These are phyloP conservation scores for Apostichopus parvimensis DNA, from an alignment of 35 echinoderm and acorn worm genomes.

Conservation along the genomic window DNA sequence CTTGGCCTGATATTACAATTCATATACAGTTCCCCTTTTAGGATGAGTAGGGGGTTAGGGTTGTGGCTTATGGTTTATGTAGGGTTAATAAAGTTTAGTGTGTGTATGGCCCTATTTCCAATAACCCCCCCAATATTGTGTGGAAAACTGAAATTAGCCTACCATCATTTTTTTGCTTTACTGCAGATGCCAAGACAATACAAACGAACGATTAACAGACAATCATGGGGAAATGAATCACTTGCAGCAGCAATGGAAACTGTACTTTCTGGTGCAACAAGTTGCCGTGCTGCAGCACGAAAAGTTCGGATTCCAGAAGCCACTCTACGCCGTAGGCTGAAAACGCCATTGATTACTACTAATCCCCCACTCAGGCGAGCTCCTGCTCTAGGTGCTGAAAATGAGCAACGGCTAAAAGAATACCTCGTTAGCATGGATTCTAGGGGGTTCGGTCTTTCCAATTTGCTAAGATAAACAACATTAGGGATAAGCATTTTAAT, in stretches of 20 bases:
- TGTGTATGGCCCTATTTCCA: not conserved
- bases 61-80: slow-evolving; percentile 51
- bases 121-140: not conserved
- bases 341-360: slow-evolving; percentile 33
- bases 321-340: slow-evolving; percentile 15
- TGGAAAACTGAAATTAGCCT: not conserved
- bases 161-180: not conserved
- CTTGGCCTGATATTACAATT: not conserved
- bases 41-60: slow-evolving; percentile 34
- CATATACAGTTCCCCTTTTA: slow-evolving; percentile 28
- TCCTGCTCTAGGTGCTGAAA: slow-evolving; percentile 29
- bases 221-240: slow-evolving; percentile 43
- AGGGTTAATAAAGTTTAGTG: not conserved
- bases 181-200: slow-evolving; percentile 26
- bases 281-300: slow-evolving; percentile 21
- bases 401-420: slow-evolving; percentile 39
- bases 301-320: slow-evolving; percentile 29
- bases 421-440: slow-evolving; percentile 43
- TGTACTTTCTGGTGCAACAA: slow-evolving; percentile 37
- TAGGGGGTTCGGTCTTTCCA: slow-evolving; percentile 35
- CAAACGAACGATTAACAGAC: not conserved
- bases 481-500: not conserved
- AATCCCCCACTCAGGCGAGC: slow-evolving; percentile 26
- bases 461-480: slow-evolving; percentile 24
- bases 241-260: slow-evolving; percentile 42